These are phyloP conservation scores for Noctilio leporinus DNA, from an alignment of 2,113 vertebrate species.

Conservation along the genomic window DNA sequence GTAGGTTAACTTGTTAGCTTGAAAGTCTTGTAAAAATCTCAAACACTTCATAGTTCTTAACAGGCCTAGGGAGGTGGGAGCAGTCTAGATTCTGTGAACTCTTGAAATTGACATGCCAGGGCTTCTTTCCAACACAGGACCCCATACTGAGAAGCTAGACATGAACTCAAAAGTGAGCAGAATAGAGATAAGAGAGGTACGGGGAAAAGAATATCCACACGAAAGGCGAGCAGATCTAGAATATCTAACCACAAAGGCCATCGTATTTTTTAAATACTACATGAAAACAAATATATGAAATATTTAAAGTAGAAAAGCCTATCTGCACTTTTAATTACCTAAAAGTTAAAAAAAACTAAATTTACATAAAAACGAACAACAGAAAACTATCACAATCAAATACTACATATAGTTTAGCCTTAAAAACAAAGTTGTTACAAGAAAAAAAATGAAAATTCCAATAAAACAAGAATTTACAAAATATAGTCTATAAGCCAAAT, in stretches of 20 bases:
- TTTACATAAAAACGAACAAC: neutral
- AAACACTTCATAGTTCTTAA: neutral
- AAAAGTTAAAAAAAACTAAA: constrained; percentile 1
- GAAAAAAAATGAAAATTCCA: neutral
- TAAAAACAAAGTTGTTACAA: neutral
- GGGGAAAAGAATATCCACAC: neutral
- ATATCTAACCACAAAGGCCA: neutral
- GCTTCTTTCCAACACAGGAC: neutral
- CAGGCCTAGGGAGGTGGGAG: neutral
- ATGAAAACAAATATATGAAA: neutral
- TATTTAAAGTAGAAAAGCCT: neutral
- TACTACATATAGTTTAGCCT: neutral
- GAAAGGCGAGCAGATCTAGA: neutral
- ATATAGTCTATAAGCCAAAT: neutral
- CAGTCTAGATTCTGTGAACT: neutral
- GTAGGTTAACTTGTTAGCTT: neutral
- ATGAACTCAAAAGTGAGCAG: neutral
- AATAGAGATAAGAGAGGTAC: neutral
- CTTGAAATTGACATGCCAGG: neutral
- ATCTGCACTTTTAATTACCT: neutral
- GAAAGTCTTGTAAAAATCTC: neutral
- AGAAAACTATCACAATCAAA: neutral
- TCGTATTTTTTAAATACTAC: neutral
- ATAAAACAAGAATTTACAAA: neutral
- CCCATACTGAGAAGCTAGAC: neutral